Base-by-base conservation (phyloP, 2,113 vertebrate species). In the Dipodomys spectabilis region DNA sequence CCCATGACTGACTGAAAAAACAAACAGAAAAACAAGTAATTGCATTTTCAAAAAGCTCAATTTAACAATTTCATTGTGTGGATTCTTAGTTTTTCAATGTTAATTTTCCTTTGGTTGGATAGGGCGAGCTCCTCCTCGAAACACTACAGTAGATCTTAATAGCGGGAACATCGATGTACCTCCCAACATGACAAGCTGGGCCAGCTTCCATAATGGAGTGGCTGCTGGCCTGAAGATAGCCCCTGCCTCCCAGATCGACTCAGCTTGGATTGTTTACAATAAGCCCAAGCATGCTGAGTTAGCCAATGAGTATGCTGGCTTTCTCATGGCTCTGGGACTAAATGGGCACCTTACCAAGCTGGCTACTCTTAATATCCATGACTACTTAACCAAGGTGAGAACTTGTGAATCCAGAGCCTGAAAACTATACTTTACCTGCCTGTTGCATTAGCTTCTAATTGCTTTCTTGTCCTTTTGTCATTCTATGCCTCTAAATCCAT, bases 231-330 rank as follows among this genome's bases (percentile, higher is more conserved):
- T 99, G 65, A 99, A 99, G 98, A 99, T 99, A 27, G 99, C 99
- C 0, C 99, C 99, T 0, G 99, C 99, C 23, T 99, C 99, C 6
- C 99, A 99, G 98, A 99, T 99, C 25, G 99, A 99, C 95, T 99
- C 99, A 0, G 99, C 99, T 8, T 99, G 99, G 99, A 99, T 99
- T 3, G 99, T 99, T 83, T 99, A 99, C 97, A 99, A 99, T 98
- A 99, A 99, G 92, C 99, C 99, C 77, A 99, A 99, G 97, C 99
- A 98, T 30, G 98, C 99, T 0, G 99, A 99, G 89, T 96, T 99
- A 73, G 99, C 99, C 28, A 99, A 99, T 28, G 99, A 99, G 67
- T 99, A 99, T 0, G 99, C 99, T 0, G 99, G 99, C 25, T 99
- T 99, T 96, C 99, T 99, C 27, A 99, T 99, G 99, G 99, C 99